Base-by-base conservation (phyloP, 2,888 invertebrate species). In the Syrista parreyssii region DNA sequence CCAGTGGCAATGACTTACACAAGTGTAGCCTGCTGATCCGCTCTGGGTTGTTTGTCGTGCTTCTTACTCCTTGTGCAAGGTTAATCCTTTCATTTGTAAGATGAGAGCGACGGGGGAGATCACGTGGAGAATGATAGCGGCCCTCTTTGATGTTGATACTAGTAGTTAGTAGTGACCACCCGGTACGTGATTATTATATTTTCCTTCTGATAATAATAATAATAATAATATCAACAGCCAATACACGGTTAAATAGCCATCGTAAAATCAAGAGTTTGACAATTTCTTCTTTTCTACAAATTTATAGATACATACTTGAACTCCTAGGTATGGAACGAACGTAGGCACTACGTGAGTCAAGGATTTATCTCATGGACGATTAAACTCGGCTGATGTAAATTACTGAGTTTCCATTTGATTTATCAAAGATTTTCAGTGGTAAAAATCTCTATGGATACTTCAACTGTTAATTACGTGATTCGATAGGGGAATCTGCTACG, bases 71-170 rank as follows among this genome's bases (percentile, higher is more conserved):
- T 34, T 33, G 33, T 30, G 75, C 15, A 68, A 68, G 68, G 75
- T 75, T 75, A 75, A 68, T 75, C 75, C 32, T 32, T 68, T 68
- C 30, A 11, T 34, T 68, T 75, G 55, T 55, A 55, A 55, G 55
- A 15, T 9, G 23, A 55, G 55, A 55, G 55, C 55, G 2, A 55
- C 23, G 55, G 23, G 23, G 23, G 55, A 55, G 23, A 55, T 55
- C 55, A 55, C 55, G 9, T 23, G 33, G 71, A 23, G 32, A 76
- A 55, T 15, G 76, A 77, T 77, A 77, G 76, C 76, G 76, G 76
- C 76, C 34, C 30, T 68, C 76, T 77, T 77, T 77, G 36, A 76
- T 30, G n/a, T 33, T 72, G 76, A 76, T 76, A 76, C 31, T n/a
- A n/a, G 34, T 34, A 75, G 36, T 69, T 36, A 55, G 23, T 55